Evolutionary conservation across 2,797 vertebrate species (phyloP).

Genomic region (Microctenopoma stevenorrisi): DNA sequence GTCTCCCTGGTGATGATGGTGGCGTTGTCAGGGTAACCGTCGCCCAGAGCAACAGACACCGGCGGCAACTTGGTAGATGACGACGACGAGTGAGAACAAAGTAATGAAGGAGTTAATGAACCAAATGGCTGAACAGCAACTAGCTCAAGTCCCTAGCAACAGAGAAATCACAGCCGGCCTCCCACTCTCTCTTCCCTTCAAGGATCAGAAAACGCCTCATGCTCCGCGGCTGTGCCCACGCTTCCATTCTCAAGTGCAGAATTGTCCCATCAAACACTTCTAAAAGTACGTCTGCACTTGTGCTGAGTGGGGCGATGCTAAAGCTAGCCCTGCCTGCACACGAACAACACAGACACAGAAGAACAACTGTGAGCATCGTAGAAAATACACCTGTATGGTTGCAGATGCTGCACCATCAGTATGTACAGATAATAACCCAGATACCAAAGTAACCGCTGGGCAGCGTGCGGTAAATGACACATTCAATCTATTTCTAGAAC

Average conservation of each 20-base stretch:
- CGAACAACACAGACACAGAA: slow-evolving; percentile 13
- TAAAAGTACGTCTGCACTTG: not conserved
- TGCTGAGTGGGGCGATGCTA: slow-evolving; percentile 12
- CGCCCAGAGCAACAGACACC: slow-evolving; percentile 67
- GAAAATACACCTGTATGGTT: not conserved
- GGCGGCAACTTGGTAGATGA: slow-evolving; percentile 48
- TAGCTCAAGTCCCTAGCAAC: slow-evolving; percentile 55
- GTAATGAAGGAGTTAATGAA: slow-evolving; percentile 40
- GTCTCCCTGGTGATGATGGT: slow-evolving; percentile 67
- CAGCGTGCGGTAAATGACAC: no score
- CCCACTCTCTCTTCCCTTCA: slow-evolving; percentile 42
- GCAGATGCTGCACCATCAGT: slow-evolving; percentile 4
- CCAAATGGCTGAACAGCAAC: slow-evolving; percentile 38
- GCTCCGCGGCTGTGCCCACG: slow-evolving; percentile 18
- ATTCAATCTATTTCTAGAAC: no score
- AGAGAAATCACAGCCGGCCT: slow-evolving; percentile 41
- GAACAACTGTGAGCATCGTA: not conserved
- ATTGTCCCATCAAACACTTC: slow-evolving; percentile 6
- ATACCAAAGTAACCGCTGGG: not conserved
- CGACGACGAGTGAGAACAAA: slow-evolving; percentile 53
- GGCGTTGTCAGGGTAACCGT: slow-evolving; percentile 75
- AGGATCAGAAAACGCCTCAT: slow-evolving; percentile 35
- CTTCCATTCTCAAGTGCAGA: slow-evolving; percentile 1
- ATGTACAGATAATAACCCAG: not conserved
- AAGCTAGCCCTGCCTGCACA: slow-evolving; percentile 1